Percentiles rank a stretch among this genome's conserved stretches.
phyloP scores from a whole-genome alignment of 2,113 vertebrate genomes.

The Clarias batrachus region DNA sequence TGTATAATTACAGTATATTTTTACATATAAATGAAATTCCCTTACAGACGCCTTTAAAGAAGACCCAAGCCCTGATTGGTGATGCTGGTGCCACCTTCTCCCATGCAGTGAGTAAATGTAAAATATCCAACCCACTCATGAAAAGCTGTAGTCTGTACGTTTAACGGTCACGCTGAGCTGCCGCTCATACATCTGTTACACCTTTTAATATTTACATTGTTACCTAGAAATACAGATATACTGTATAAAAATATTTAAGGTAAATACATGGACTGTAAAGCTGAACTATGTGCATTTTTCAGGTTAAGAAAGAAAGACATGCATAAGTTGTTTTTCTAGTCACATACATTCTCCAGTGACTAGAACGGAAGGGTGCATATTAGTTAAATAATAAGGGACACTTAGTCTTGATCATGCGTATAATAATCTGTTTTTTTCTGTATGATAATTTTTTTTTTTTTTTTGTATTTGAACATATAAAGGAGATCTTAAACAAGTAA shows the following conservation, averaged over 20 bases:
- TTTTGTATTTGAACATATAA: too few relatives aligned
- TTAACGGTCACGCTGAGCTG: not conserved
- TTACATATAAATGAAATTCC: not conserved
- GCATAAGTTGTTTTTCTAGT: too few relatives aligned
- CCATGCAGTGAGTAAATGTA: constrained; percentile 70
- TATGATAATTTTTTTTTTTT: too few relatives aligned
- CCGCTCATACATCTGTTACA: not conserved
- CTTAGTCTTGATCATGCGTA: too few relatives aligned
- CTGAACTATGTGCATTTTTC: not conserved
- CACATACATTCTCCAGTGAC: not conserved
- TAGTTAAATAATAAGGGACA: too few relatives aligned
- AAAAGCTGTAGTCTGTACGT: too few relatives aligned
- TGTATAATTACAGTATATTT: too few relatives aligned
- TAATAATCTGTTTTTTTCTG: too few relatives aligned
- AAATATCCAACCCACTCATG: not conserved
- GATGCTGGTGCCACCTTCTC: constrained; percentile 74
- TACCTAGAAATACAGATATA: not conserved
- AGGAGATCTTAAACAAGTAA: too few relatives aligned
- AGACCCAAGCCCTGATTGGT: constrained; percentile 68
- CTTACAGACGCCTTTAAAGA: constrained; percentile 74
- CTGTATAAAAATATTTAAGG: not conserved
- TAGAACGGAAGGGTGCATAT: too few relatives aligned
- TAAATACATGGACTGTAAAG: not conserved
- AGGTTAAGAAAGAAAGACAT: not conserved
- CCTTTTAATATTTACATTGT: not conserved